Conservation (phyloP, 1,140 invertebrate species). For the Drosophila teissieri region DNA sequence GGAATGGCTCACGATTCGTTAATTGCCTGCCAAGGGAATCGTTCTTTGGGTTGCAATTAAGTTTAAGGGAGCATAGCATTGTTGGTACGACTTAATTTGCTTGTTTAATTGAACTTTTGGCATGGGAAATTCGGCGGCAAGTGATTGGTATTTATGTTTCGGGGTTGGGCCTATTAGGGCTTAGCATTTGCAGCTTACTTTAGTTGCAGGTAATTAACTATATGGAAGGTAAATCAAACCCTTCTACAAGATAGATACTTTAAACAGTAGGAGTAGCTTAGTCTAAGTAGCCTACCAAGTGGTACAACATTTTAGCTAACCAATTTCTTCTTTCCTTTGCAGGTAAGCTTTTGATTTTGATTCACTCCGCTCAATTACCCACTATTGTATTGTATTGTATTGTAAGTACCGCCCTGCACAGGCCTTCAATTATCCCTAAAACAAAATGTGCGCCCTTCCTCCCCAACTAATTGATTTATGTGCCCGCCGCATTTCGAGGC, state of each 20-base stretch:
- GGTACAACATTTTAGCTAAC: constrained; percentile 16
- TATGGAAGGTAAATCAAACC: too few relatives aligned
- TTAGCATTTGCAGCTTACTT: background rate
- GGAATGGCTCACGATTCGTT: constrained; percentile 41
- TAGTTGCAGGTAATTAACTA: too few relatives aligned
- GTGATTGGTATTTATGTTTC: constrained; percentile 21
- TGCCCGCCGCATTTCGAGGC: constrained; percentile 46
- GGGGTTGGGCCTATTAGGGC: background rate
- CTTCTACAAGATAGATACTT: background rate
- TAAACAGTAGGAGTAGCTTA: constrained; percentile 1
- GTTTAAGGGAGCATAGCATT: constrained; percentile 12
- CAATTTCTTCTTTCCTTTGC: constrained; percentile 1
- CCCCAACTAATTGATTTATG: constrained; percentile 74
- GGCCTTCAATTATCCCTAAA: constrained; percentile 34
- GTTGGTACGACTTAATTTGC: constrained; percentile 13
- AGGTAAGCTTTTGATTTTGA: constrained; percentile 14
- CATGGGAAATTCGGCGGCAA: background rate
- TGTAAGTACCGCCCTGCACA: constrained; percentile 18
- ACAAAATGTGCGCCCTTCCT: constrained; percentile 23
- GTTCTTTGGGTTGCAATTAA: constrained; percentile 18
- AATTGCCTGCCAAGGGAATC: constrained; percentile 39
- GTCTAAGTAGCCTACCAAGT: constrained; percentile 23
- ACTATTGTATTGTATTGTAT: too few relatives aligned
- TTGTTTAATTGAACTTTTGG: constrained; percentile 31
- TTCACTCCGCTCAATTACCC: constrained; percentile 7